A percentile compares a stretch with the other conserved stretches of the same genome.
Conservation (phyloP, 2,113 vertebrate species). For the Xiphias gladius region DNA sequence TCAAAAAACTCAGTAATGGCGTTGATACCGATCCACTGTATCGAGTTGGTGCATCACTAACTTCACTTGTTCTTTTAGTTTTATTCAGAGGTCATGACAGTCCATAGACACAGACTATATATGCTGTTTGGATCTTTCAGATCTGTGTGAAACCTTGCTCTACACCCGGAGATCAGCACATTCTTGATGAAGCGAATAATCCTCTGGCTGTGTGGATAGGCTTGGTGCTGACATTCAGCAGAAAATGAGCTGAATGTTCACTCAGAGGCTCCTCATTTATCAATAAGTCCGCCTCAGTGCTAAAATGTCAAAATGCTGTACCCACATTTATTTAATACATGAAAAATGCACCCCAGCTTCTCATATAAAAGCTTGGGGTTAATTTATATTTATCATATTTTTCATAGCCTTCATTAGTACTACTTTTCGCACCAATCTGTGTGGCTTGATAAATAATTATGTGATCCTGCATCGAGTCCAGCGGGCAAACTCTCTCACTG, state of each 20-base stretch:
- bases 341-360: conserved; percentile 21
- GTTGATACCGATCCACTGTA: not conserved
- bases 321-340: conserved; percentile 44
- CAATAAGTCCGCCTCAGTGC: conserved; percentile 41
- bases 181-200: conserved; percentile 53
- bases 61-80: not conserved
- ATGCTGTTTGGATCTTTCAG: conserved; percentile 19
- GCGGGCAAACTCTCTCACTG: conserved; percentile 3
- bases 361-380: conserved; percentile 26
- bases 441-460: conserved; percentile 31
- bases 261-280: conserved; percentile 62
- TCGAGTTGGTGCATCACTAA: no score
- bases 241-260: conserved; percentile 65
- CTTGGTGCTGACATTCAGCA: conserved; percentile 68
- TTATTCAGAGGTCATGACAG: not conserved
- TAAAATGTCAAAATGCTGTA: conserved; percentile 50
- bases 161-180: conserved; percentile 50
- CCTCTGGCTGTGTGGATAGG: conserved; percentile 35
- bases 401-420: conserved; percentile 34
- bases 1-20: no score
- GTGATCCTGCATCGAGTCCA: conserved; percentile 19
- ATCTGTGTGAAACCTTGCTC: conserved; percentile 38
- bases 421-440: conserved; percentile 24
- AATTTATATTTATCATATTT: conserved; percentile 41
- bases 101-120: not conserved